Conservation (phyloP, 2,888 invertebrate species). For the Heliconius charithonia region DNA sequence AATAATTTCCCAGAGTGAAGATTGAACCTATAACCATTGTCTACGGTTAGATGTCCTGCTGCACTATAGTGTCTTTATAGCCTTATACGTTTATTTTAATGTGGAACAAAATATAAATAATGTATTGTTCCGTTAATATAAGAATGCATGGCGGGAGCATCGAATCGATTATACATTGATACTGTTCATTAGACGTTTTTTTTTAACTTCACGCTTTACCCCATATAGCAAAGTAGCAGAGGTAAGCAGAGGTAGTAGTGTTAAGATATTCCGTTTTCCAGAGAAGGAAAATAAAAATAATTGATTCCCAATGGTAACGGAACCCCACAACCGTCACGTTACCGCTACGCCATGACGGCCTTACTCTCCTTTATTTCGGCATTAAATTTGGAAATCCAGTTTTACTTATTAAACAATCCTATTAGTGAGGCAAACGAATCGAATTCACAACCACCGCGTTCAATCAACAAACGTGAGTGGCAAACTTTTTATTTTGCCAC, state of each 20-base stretch:
- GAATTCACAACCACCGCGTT: too few species aligned
- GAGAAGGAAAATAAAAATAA: background rate
- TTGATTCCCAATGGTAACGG: background rate
- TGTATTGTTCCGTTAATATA: background rate
- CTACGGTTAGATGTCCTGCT: too few species aligned
- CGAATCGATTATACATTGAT: constrained; percentile 3
- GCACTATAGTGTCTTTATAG: too few species aligned
- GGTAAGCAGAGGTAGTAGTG: background rate
- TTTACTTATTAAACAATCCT: background rate
- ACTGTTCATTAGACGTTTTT: background rate
- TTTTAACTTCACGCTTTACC: background rate
- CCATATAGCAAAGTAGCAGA: background rate
- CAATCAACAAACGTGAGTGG: too few species aligned
- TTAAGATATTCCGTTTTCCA: background rate
- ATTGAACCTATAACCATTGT: too few species aligned
- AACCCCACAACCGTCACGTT: background rate
- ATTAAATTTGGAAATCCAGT: background rate
- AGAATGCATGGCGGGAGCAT: background rate
- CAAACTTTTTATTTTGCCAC: too few species aligned
- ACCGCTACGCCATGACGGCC: background rate
- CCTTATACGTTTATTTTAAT: background rate
- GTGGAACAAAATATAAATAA: constrained; percentile 5
- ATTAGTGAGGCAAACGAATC: too few species aligned
- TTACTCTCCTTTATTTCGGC: too few species aligned
- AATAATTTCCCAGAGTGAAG: too few species aligned